Percentiles rank a stretch among this genome's conserved stretches.
phyloP scores from a whole-genome alignment of 2,113 vertebrate species.

The Delphinus delphis region DNA sequence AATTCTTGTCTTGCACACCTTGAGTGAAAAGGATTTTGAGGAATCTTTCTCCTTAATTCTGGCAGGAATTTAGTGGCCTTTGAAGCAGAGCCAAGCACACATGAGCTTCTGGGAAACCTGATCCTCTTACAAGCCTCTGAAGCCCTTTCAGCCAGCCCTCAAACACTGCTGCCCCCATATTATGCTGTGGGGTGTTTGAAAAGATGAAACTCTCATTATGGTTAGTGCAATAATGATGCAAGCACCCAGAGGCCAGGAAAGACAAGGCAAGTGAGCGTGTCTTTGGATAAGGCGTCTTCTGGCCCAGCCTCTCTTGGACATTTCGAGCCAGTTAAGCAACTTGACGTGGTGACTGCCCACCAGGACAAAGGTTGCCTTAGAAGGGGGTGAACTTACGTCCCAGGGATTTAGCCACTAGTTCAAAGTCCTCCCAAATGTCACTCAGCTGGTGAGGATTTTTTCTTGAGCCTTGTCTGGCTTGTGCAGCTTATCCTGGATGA shows the following conservation, averaged over 20 bases:
- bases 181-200: not conserved
- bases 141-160: not conserved
- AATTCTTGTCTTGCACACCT: not conserved
- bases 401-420: not conserved
- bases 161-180: not conserved
- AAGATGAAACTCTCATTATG: not conserved
- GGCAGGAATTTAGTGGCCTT: constrained; percentile 47
- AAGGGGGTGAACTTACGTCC: not conserved
- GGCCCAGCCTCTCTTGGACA: not conserved
- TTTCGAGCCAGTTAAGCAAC: not conserved
- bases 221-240: not conserved
- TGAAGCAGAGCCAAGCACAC: constrained; percentile 2
- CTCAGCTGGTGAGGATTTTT: not conserved
- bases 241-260: not conserved
- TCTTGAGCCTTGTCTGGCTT: not conserved
- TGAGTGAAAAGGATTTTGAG: not conserved
- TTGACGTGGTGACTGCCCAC: not conserved
- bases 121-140: constrained; percentile 30
- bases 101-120: not conserved
- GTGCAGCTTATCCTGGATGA: not conserved
- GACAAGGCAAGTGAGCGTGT: not conserved
- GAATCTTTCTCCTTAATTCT: constrained; percentile 51
- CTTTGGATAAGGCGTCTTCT: not conserved
- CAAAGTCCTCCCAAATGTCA: constrained; percentile 46
- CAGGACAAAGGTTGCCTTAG: not conserved